Evolutionary conservation across 2,888 invertebrate genomes (phyloP), one percentile per base, ranked within the genome.

Genomic region (Cosmia trapezina): DNA sequence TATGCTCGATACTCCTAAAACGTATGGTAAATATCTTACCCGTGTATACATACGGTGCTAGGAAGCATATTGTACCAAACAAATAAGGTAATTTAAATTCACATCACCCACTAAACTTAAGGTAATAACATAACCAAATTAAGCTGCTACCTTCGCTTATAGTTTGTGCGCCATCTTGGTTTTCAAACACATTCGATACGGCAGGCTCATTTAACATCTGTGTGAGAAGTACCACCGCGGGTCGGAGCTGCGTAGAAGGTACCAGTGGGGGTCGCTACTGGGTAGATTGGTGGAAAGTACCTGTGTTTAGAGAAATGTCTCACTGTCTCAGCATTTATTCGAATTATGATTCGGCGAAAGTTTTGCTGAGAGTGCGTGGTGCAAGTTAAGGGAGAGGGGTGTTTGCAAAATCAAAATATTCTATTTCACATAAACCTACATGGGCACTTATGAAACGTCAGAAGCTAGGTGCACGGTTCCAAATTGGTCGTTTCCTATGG

Each of bases 301-400:
- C 72, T 63, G 74, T 85, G 81, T 87, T 85, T 85, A 84, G 83
- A 80, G 80, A 87, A 88, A 86, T 89, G 84, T 86, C 83, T 83
- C 75, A 76, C 37, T 89, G 85, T 86, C 83, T 83, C 75, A 76
- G 80, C 86, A 83, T 87, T 88, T 87, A 88, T 86, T 86, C 85
- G 83, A 90, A 89, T 91, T 90, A 90, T 89, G 86, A 90, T 89
- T 89, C 85, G 79, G 80, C 78, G 81, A 86, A 89, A 90, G 86
- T 89, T 90, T 84, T 74, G 83, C 80, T 81, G 69, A 22, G 71
- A 62, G 57, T 69, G 65, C 43, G 62, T 63, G 73, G 64, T 41
- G 0, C 17, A 76, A 81, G 73, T 28, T 12, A 60, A 5, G 22
- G 56, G 65, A 47, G 17, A 37, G 14, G 8, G 41, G 7, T 4